Evolutionary conservation across 2,888 invertebrate genomes (phyloP).

Genomic region (Chalcis sispes): DNA sequence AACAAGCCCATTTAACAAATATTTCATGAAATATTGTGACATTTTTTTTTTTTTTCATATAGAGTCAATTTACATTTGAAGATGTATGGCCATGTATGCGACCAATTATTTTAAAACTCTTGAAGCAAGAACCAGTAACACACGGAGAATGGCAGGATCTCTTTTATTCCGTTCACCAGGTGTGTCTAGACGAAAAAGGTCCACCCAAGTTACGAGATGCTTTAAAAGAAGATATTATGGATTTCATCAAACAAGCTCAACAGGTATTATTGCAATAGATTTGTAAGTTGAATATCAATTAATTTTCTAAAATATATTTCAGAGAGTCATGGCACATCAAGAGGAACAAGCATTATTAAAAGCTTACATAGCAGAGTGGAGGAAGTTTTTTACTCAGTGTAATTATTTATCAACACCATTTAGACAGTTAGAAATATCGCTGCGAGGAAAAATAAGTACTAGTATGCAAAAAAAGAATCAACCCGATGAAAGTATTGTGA

Average conservation of each 20-base stretch:
- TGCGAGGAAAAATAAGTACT: constrained; percentile 82
- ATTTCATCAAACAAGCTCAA: constrained; percentile 96
- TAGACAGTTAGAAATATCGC: constrained; percentile 91
- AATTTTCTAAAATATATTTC: constrained; percentile 51
- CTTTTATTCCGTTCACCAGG: constrained; percentile 96
- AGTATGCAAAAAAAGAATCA: constrained; percentile 71
- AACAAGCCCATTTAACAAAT: no score
- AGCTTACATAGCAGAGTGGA: constrained; percentile 98
- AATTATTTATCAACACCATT: constrained; percentile 98
- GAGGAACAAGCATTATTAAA: constrained; percentile 97
- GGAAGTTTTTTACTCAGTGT: constrained; percentile 98
- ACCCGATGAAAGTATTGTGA: constrained; percentile 92
- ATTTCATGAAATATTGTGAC: not conserved
- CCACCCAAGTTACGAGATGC: constrained; percentile 92
- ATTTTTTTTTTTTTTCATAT: constrained; percentile 67
- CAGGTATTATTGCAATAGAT: constrained; percentile 75
- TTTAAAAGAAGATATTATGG: constrained; percentile 93
- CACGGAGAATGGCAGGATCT: constrained; percentile 98
- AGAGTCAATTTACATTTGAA: constrained; percentile 91
- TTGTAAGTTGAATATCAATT: not conserved
- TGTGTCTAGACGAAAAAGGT: constrained; percentile 96
- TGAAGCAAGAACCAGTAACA: constrained; percentile 95
- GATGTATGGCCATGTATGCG: constrained; percentile 98
- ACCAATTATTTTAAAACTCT: constrained; percentile 93
- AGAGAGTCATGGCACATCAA: constrained; percentile 90